Conservation (phyloP, 2,113 vertebrate genomes). For the Paramisgurnus dabryanus region DNA sequence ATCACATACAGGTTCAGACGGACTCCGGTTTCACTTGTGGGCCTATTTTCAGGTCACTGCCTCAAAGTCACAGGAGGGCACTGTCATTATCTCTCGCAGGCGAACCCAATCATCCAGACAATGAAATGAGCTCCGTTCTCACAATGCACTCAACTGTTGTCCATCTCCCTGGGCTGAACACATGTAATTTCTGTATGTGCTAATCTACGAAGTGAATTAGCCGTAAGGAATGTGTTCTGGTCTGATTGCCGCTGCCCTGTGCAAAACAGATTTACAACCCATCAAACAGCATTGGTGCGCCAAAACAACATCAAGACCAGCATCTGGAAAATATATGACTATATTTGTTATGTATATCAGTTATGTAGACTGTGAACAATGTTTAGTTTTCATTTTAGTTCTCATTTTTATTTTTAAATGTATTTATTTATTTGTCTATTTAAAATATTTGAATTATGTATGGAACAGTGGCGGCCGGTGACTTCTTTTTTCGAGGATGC, state of each 20-base stretch:
- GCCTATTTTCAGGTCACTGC: conserved; percentile 79
- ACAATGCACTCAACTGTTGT: conserved; percentile 75
- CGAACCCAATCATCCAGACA: conserved; percentile 78
- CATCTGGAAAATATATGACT: conserved; percentile 37
- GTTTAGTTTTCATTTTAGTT: too few relatives aligned
- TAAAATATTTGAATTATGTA: too few relatives aligned
- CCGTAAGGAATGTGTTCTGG: conserved; percentile 53
- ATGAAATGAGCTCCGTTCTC: conserved; percentile 74
- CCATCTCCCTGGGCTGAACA: conserved; percentile 69
- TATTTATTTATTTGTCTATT: too few relatives aligned
- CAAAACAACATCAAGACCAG: conserved; percentile 31
- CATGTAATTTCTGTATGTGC: conserved; percentile 58
- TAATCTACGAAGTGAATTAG: conserved; percentile 58
- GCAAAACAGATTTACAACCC: conserved; percentile 33
- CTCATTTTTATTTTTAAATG: too few relatives aligned
- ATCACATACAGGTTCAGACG: conserved; percentile 76
- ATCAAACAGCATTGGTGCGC: conserved; percentile 32
- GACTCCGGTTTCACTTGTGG: conserved; percentile 75
- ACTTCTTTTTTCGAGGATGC: too few relatives aligned
- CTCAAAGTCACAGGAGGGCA: conserved; percentile 79
- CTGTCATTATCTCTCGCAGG: conserved; percentile 77
- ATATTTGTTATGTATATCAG: conserved; percentile 1
- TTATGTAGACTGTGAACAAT: neutral
- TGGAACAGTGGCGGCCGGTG: too few relatives aligned
- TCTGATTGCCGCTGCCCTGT: conserved; percentile 24